phyloP scores from a whole-genome alignment of 1,140 invertebrate genomes.

The Nylanderia fulva region DNA sequence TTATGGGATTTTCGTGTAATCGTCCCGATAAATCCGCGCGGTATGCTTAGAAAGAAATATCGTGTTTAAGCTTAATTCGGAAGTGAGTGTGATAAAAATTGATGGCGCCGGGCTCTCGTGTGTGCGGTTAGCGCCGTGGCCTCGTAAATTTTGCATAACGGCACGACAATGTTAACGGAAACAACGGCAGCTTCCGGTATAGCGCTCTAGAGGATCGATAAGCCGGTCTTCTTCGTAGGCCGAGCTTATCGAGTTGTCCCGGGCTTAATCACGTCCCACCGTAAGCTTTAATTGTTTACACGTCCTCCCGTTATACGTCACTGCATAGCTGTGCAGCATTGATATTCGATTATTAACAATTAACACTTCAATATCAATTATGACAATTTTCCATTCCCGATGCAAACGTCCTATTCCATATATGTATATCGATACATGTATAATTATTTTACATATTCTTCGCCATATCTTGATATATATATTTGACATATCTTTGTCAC shows the following conservation, averaged over 20 bases:
- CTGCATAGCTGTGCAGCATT: not conserved
- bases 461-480: too few relatives aligned
- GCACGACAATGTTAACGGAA: constrained; percentile 36
- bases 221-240: constrained; percentile 2
- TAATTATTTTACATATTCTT: constrained; percentile 7
- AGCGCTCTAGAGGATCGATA: constrained; percentile 29
- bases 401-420: not conserved
- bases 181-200: constrained; percentile 24
- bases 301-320: not conserved
- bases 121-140: constrained; percentile 27
- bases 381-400: constrained; percentile 5
- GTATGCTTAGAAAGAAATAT: constrained; percentile 45
- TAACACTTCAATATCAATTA: constrained; percentile 4
- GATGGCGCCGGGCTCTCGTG: constrained; percentile 33
- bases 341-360: constrained; percentile 45
- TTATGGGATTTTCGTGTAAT: constrained; percentile 39
- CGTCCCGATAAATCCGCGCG: constrained; percentile 47
- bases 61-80: constrained; percentile 56
- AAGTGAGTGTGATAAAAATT: constrained; percentile 59
- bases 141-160: constrained; percentile 57
- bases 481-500: constrained; percentile 4
- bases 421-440: not conserved
- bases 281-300: constrained; percentile 49
- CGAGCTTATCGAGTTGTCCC: constrained; percentile 24
- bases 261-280: constrained; percentile 34